Conservation (phyloP, 2,888 invertebrate species). For the Sarcophaga carnaria region DNA sequence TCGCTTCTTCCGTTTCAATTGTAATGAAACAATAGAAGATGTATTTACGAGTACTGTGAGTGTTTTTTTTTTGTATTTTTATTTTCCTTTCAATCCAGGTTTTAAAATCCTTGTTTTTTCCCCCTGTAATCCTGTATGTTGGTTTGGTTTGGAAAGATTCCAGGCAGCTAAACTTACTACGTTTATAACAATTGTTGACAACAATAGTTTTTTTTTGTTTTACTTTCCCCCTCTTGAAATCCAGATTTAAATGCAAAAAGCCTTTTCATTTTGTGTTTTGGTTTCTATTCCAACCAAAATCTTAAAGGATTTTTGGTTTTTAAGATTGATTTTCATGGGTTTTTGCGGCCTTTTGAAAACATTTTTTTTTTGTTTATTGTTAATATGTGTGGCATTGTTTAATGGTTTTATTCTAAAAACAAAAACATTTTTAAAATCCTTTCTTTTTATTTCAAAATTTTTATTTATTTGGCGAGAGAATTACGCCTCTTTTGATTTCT, state of each 20-base stretch:
- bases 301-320: slow-evolving; percentile 45
- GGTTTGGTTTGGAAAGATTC: slow-evolving; percentile 17
- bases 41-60: slow-evolving; percentile 13
- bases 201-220: slow-evolving; percentile 46
- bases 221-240: slow-evolving; percentile 24
- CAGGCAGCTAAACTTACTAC: slow-evolving; percentile 40
- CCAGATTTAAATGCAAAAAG: slow-evolving; percentile 56
- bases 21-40: slow-evolving; percentile 42
- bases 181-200: slow-evolving; percentile 56
- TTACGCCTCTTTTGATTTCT: slow-evolving; percentile 79
- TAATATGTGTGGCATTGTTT: slow-evolving; percentile 57
- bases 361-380: slow-evolving; percentile 15
- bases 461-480: slow-evolving; percentile 75
- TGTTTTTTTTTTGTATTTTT: slow-evolving; percentile 28
- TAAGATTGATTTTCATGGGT: slow-evolving; percentile 58
- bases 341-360: slow-evolving; percentile 43
- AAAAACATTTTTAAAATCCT: slow-evolving; percentile 3
- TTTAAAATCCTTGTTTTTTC: slow-evolving; percentile 54
- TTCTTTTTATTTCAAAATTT: slow-evolving; percentile 55
- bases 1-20: slow-evolving; percentile 71
- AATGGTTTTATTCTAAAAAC: slow-evolving; percentile 14
- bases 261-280: slow-evolving; percentile 50
- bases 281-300: slow-evolving; percentile 26
- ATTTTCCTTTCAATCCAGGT: slow-evolving; percentile 45
- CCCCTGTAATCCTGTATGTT: background rate